Evolutionary conservation across 2,113 vertebrate genomes (phyloP), one percentile per base, ranked within the genome.

Genomic region (Erythrocercus mccallii): DNA sequence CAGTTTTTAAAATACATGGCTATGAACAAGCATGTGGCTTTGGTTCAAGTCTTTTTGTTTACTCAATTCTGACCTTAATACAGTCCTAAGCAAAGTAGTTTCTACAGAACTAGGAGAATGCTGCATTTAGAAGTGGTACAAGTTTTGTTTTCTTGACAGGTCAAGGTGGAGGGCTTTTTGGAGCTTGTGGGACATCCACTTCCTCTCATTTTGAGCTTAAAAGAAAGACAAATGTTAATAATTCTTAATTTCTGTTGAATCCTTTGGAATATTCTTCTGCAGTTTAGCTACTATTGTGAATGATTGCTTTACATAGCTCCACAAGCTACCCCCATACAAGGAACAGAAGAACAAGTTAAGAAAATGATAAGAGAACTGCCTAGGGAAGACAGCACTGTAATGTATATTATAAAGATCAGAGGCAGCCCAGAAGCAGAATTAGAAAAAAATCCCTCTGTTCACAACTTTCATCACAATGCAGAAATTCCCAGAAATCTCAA

Each of bases 401-500:
- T 91, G 77, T 92, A 97, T 83, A 88, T 96, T 97, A 97, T 42
- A 96, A 95, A 97, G 96, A 97, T 97, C 98, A 97, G 97, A 97
- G 58, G 85, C 42, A 98, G 84, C 91, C 96, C 93, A 97, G 97
- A 96, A 98, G 95, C 96, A 97, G 96, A 97, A 97, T 81, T 95
- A 94, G 95, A 93, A 97, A 97, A 97, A 65, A 76, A 1, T 0
- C 2, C 78, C 57, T 95, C 86, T 87, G 80, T 92, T 98, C 92
- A 92, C 95, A 98, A 93, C 85, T 96, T 95, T 85, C 79, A 96
- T 93, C 50, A 56, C 77, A 97, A 91, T 94, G 91, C 83, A 97
- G 95, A 97, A 97, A 97, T 96, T 96, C 92, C 91, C 87, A 92
- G 86, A 97, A 98, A 98, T 97, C 93, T 97, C 95, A 97, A 97